phyloP scores from a whole-genome alignment of 2,797 vertebrate genomes.

The Sebastes miniatus region DNA sequence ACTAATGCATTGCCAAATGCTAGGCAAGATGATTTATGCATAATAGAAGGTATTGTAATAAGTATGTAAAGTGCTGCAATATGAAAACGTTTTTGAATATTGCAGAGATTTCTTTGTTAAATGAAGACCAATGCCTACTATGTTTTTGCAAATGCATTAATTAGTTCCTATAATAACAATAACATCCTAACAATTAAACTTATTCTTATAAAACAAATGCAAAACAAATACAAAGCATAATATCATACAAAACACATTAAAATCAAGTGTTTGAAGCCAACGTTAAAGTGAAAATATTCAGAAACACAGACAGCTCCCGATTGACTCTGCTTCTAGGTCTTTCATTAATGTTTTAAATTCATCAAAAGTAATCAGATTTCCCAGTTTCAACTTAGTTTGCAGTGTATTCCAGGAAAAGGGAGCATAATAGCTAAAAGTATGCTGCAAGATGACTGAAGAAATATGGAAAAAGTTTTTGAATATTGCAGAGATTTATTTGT shows the following conservation, averaged over 20 bases:
- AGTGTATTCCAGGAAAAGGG: too few relatives aligned
- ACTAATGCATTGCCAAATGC: background rate
- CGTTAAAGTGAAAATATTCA: too few relatives aligned
- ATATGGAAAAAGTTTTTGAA: background rate
- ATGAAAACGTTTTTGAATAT: background rate
- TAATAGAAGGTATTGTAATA: too few relatives aligned
- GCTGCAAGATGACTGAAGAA: background rate
- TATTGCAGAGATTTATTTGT: background rate
- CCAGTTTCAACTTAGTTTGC: too few relatives aligned
- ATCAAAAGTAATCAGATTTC: too few relatives aligned
- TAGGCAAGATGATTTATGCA: background rate
- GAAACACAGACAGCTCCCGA: accelerated
- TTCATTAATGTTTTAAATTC: too few relatives aligned
- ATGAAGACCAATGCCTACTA: too few relatives aligned
- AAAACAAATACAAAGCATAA: too few relatives aligned
- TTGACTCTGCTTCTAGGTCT: too few relatives aligned
- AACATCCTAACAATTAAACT: background rate
- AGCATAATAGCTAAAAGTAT: too few relatives aligned
- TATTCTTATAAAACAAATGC: background rate
- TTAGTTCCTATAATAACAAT: background rate
- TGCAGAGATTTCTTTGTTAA: background rate
- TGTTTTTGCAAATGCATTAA: background rate
- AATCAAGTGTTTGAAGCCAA: too few relatives aligned
- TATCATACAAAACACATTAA: too few relatives aligned
- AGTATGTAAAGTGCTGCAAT: background rate